A percentile compares a stretch with the other conserved stretches of the same genome.
phyloP scores from a whole-genome alignment of 2,888 invertebrate species.

The Rotaria socialis region DNA sequence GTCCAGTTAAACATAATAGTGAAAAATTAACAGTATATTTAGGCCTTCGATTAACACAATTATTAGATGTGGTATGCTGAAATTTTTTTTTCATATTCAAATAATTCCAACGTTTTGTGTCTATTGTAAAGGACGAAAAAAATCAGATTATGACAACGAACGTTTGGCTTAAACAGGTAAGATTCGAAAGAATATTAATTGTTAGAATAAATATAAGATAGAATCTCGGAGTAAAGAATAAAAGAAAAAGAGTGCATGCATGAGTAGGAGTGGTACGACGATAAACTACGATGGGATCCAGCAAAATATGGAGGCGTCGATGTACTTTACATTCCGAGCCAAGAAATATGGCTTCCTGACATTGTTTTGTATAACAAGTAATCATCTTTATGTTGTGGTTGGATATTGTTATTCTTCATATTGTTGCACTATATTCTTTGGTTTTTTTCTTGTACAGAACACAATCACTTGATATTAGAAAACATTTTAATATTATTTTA shows the following conservation, averaged over 20 bases:
- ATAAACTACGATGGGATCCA: conserved; percentile 92
- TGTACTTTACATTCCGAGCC: conserved; percentile 88
- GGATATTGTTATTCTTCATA: not conserved
- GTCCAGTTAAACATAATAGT: conserved; percentile 42
- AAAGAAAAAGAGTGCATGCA: not conserved
- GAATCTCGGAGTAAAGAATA: not conserved
- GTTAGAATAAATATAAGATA: not conserved
- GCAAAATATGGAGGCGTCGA: conserved; percentile 86
- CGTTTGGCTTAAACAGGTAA: conserved; percentile 72
- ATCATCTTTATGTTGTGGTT: not conserved
- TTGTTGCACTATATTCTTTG: conserved; percentile 21
- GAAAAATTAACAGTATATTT: conserved; percentile 42
- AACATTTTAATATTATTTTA: not conserved
- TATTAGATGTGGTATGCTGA: conserved; percentile 43
- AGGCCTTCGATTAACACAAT: conserved; percentile 41
- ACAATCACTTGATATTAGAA: not conserved
- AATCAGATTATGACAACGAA: conserved; percentile 97
- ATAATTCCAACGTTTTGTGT: not conserved
- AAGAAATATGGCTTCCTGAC: conserved; percentile 76
- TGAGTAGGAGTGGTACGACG: conserved; percentile 77
- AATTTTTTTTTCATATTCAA: not conserved
- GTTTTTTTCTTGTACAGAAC: not conserved
- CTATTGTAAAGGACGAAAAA: conserved; percentile 43
- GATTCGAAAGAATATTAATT: not conserved
- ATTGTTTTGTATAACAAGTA: conserved; percentile 46